phyloP scores from a whole-genome alignment of 1,140 invertebrate species.

The Panulirus ornatus region DNA sequence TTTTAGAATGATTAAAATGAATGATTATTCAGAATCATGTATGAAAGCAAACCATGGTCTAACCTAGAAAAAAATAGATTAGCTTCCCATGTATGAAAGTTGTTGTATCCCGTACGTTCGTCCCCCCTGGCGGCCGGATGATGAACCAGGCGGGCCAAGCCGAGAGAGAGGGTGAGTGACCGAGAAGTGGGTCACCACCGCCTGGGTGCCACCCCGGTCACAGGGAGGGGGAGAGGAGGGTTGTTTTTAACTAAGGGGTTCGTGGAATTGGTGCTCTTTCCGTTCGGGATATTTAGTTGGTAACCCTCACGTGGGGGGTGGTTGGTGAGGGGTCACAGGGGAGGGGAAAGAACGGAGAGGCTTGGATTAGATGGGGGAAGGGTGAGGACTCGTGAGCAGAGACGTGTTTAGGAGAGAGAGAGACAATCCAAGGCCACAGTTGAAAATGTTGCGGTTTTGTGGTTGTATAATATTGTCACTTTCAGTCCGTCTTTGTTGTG shows the following conservation, averaged over 20 bases:
- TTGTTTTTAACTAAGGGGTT: background rate
- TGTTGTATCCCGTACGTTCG: constrained; percentile 11
- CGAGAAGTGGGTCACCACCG: constrained; percentile 49
- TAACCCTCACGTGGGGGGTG: constrained; percentile 1
- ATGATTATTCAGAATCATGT: no score
- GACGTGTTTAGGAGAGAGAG: background rate
- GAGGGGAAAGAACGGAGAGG: no score
- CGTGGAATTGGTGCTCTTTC: background rate
- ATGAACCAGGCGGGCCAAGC: background rate
- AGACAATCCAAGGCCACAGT: constrained; percentile 9
- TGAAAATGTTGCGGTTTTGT: constrained; percentile 2
- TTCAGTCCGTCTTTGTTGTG: constrained; percentile 37
- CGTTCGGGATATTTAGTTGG: no score
- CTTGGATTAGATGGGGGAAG: background rate
- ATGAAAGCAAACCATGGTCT: constrained; percentile 14
- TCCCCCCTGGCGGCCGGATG: constrained; percentile 20
- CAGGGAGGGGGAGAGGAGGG: background rate
- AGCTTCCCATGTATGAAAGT: constrained; percentile 20
- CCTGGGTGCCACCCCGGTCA: constrained; percentile 9
- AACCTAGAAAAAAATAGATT: constrained; percentile 15
- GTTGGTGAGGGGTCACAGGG: background rate
- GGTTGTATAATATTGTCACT: constrained; percentile 31
- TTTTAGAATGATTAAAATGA: no score
- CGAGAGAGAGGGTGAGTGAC: constrained; percentile 54
- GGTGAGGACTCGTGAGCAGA: background rate